Percentiles rank a stretch among this genome's conserved stretches.
Conservation (phyloP, 53 echinoderm and acorn worm species). For the Antedon mediterranea region DNA sequence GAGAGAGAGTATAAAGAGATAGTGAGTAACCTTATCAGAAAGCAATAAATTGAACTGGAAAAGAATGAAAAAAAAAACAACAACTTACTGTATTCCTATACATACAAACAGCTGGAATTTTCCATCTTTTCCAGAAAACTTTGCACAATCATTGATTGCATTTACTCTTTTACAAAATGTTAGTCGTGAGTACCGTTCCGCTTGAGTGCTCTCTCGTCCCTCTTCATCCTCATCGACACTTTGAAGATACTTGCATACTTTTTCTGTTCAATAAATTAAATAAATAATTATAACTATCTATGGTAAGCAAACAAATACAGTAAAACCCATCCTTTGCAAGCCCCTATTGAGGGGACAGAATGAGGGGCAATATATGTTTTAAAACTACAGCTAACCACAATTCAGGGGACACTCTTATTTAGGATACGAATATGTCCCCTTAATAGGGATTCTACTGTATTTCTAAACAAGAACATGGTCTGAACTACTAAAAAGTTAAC, state of each 20-base stretch:
- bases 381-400: no score
- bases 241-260: constrained; percentile 77
- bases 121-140: constrained; percentile 86
- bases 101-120: constrained; percentile 96
- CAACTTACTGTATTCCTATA: constrained; percentile 83
- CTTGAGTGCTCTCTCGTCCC: constrained; percentile 68
- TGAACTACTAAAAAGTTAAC: not conserved
- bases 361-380: no score
- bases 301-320: no score
- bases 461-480: not conserved
- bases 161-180: constrained; percentile 76
- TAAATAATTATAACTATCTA: not conserved
- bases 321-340: no score
- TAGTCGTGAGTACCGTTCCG: constrained; percentile 76
- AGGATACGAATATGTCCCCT: not conserved
- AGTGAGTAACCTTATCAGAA: no score
- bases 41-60: no score
- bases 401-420: no score
- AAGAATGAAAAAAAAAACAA: no score
- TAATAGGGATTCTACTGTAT: not conserved
- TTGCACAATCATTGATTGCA: constrained; percentile 64
- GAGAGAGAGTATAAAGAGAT: no score
- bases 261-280: constrained; percentile 36
- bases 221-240: constrained; percentile 84
- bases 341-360: no score